Evolutionary conservation across 2,888 invertebrate species (phyloP), one percentile per base, ranked within the genome.

Genomic region (Agonopterix subpropinquella): DNA sequence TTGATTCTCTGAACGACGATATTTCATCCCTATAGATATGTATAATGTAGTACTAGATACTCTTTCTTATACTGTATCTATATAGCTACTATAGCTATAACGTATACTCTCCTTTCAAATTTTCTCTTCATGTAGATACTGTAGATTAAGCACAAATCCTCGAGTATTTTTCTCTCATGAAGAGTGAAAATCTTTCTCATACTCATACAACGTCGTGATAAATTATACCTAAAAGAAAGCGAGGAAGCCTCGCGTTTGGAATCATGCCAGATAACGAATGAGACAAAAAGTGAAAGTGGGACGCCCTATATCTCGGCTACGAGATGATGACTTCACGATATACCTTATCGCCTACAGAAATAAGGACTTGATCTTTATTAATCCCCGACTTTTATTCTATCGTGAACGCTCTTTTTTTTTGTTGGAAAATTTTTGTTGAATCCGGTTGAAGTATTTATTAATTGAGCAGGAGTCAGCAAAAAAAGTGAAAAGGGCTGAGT

Each of bases 391-490:
- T 28, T 28, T 28, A 28, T 28, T 28, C 28, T 28, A 28, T 28
- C 28, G 28, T 28, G 28, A 28, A 28, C 28, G 5, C 7, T 28
- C 28, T 4, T 28, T 28, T 4, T n/a, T 18, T 18, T 18, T 18
- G 18, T 18, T 18, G 18, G 18, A 18, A 18, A 18, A 5, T 28
- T 28, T 28, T 28, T 28, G 5, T 5, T 28, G 28, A 28, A 28
- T 28, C 28, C 39, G 39, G 50, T 54, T 48, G 54, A 62, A 62
- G 63, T 63, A 64, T 65, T 64, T 64, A 62, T 62, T 69, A 69
- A 65, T 65, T 62, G 65, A 64, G 56, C 56, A 54, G 54, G 63
- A 66, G 62, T 67, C 66, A 65, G 67, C 59, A 60, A 66, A 64
- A 64, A 28, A 67, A 60, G 55, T 55, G n/a, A 57, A 61, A 67